These are phyloP conservation scores for Coilia nasus DNA, from an alignment of 2,797 vertebrate species.

Conservation along the genomic window DNA sequence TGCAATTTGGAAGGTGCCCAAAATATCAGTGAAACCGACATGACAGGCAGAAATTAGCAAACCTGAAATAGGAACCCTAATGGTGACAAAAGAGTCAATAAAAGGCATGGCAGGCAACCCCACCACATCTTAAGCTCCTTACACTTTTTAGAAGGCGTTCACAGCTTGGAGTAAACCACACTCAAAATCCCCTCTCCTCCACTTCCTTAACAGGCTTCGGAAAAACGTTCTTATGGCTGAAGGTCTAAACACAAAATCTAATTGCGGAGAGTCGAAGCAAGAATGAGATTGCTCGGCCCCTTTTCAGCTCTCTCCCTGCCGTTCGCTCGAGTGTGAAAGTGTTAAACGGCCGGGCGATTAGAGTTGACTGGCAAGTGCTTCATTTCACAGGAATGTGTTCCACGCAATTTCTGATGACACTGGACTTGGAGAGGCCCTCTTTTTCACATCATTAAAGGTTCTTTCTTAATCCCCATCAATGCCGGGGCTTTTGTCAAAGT, in stretches of 20 bases:
- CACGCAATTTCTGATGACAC: conserved; percentile 28
- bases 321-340: conserved; percentile 51
- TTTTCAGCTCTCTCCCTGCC: conserved; percentile 41
- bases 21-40: background rate
- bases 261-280: conserved; percentile 20
- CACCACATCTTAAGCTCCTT: background rate
- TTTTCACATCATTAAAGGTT: conserved; percentile 41
- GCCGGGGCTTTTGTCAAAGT: conserved; percentile 22
- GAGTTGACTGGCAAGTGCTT: conserved; percentile 52
- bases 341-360: conserved; percentile 50
- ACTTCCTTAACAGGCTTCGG: background rate
- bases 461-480: conserved; percentile 43
- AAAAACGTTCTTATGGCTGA: conserved; percentile 25
- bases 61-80: background rate
- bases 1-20: conserved; percentile 7
- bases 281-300: background rate
- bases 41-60: conserved; percentile 5
- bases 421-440: conserved; percentile 28
- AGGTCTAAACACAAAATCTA: conserved; percentile 28
- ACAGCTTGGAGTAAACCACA: background rate
- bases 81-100: background rate
- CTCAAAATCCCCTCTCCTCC: conserved; percentile 5
- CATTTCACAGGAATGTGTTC: conserved; percentile 41
- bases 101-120: background rate
- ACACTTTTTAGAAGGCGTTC: background rate